Evolutionary conservation across 1,140 invertebrate genomes (phyloP).

Genomic region (Ceratina australensis): DNA sequence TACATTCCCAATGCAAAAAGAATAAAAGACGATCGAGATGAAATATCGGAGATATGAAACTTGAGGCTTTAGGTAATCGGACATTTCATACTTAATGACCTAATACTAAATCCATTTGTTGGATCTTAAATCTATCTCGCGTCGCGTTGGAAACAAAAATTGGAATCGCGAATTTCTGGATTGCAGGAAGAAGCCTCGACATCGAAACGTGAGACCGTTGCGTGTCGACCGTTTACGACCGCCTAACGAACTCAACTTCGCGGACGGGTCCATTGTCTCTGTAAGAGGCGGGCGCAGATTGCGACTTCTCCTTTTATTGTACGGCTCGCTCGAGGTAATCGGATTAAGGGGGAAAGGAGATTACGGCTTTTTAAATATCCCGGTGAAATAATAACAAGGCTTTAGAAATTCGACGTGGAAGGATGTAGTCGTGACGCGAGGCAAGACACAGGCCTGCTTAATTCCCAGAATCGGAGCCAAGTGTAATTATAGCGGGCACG

Average conservation of each 20-base stretch:
- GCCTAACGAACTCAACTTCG: constrained; percentile 36
- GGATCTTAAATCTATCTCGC: too few relatives aligned
- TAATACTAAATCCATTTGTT: too few relatives aligned
- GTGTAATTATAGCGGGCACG: constrained; percentile 31
- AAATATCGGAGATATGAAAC: too few relatives aligned
- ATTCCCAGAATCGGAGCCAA: constrained; percentile 30
- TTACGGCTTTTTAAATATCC: constrained; percentile 50
- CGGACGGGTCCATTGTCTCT: constrained; percentile 40
- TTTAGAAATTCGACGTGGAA: constrained; percentile 18
- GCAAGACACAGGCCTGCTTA: neutral
- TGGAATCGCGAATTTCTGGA: too few relatives aligned
- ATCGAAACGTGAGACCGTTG: neutral
- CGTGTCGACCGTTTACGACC: constrained; percentile 5
- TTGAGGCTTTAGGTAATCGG: too few relatives aligned
- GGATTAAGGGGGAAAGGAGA: constrained; percentile 44
- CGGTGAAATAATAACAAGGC: constrained; percentile 48
- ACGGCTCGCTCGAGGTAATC: constrained; percentile 31
- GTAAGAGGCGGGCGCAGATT: constrained; percentile 30
- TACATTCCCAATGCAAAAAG: too few relatives aligned
- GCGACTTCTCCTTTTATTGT: constrained; percentile 47
- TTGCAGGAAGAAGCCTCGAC: too few relatives aligned
- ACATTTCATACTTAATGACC: too few relatives aligned
- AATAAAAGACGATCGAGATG: too few relatives aligned
- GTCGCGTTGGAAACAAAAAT: too few relatives aligned
- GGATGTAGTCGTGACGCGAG: neutral